A percentile compares a stretch with the other conserved stretches of the same genome.
Evolutionary conservation across 2,113 vertebrate species (phyloP).

Genomic region (Tachysurus vachellii): DNA sequence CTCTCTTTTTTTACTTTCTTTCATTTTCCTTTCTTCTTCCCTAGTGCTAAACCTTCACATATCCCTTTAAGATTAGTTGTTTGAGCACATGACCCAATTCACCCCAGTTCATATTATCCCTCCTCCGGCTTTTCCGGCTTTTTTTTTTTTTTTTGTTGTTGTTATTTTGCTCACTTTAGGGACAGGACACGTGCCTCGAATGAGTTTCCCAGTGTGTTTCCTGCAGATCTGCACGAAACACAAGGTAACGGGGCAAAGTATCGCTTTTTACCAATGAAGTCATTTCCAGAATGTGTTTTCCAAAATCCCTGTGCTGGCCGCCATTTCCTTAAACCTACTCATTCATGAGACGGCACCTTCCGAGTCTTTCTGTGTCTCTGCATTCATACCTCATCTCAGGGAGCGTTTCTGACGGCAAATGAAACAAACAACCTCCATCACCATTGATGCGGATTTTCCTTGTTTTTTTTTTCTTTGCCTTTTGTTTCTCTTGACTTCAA

Average conservation of each 20-base stretch:
- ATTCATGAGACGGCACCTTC: background rate
- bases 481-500: slow-evolving; percentile 36
- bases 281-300: slow-evolving; percentile 19
- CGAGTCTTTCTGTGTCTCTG: background rate
- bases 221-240: slow-evolving; percentile 37
- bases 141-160: background rate
- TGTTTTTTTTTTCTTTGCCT: background rate
- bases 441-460: slow-evolving; percentile 17
- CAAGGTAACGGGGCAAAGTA: background rate
- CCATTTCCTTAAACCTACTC: slow-evolving; percentile 21
- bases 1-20: background rate
- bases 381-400: background rate
- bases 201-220: slow-evolving; percentile 17
- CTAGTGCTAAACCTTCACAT: slow-evolving; percentile 7
- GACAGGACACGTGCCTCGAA: slow-evolving; percentile 20
- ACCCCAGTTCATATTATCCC: background rate
- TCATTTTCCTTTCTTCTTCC: background rate
- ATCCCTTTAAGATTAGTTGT: slow-evolving; percentile 28
- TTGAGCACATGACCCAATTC: background rate
- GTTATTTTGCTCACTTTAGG: background rate
- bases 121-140: slow-evolving; percentile 2
- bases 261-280: slow-evolving; percentile 15
- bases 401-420: slow-evolving; percentile 16
- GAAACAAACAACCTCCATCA: slow-evolving; percentile 43
- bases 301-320: background rate